Evolutionary conservation across 2,113 vertebrate species (phyloP).

Genomic region (Taurulus bubalis): DNA sequence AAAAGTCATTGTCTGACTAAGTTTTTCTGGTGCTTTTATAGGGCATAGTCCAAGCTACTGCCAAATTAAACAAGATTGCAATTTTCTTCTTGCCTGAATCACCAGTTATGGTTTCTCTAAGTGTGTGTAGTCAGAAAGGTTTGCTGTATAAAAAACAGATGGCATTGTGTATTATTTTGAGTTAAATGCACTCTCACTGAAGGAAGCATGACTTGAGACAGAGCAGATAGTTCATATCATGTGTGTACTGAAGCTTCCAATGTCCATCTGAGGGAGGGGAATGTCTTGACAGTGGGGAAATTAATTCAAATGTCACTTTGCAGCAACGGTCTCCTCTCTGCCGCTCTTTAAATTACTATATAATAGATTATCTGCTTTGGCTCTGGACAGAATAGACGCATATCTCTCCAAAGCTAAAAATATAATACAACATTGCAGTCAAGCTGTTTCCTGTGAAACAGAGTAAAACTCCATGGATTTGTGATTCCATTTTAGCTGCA

Average conservation of each 20-base stretch:
- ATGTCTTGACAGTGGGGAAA: slow-evolving; percentile 47
- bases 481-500: slow-evolving; percentile 31
- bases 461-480: slow-evolving; percentile 30
- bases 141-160: slow-evolving; percentile 37
- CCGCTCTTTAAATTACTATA: slow-evolving; percentile 57
- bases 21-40: slow-evolving; percentile 9
- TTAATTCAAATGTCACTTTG: slow-evolving; percentile 67
- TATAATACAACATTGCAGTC: slow-evolving; percentile 60
- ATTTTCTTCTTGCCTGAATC: slow-evolving; percentile 29
- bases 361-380: slow-evolving; percentile 66
- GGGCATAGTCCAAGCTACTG: slow-evolving; percentile 1
- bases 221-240: slow-evolving; percentile 56
- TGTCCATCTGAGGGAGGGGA: slow-evolving; percentile 46
- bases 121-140: slow-evolving; percentile 25
- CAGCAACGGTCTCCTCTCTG: slow-evolving; percentile 40
- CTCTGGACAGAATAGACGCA: slow-evolving; percentile 33
- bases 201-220: slow-evolving; percentile 42
- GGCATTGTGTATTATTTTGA: slow-evolving; percentile 1
- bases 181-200: slow-evolving; percentile 2
- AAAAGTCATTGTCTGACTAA: not conserved
- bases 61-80: slow-evolving; percentile 34
- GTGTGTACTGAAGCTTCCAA: slow-evolving; percentile 67
- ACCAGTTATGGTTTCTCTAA: slow-evolving; percentile 23
- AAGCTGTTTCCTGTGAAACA: slow-evolving; percentile 60
- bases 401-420: slow-evolving; percentile 59